Evolutionary conservation across 2,888 invertebrate genomes (phyloP).

Genomic region (Tachina fera): DNA sequence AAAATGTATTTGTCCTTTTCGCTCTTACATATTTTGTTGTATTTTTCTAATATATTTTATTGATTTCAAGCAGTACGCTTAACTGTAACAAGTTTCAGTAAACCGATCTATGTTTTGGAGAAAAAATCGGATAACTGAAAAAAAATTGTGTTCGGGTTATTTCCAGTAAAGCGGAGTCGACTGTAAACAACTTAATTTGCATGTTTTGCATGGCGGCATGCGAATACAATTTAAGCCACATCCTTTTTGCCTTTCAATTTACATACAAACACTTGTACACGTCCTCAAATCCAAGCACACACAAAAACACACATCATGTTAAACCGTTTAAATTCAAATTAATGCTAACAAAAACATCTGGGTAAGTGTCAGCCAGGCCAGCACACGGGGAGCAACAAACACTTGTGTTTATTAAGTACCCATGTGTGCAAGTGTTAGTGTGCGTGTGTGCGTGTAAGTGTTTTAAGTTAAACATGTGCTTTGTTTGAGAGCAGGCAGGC

Average conservation of each 20-base stretch:
- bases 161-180: too few species aligned
- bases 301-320: background rate
- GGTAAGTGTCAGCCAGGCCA: conserved; percentile 28
- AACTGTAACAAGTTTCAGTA: too few species aligned
- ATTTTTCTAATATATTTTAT: too few species aligned
- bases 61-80: too few species aligned
- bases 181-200: conserved; percentile 40
- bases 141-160: too few species aligned
- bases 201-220: conserved; percentile 20
- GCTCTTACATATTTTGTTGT: too few species aligned
- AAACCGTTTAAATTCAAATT: conserved; percentile 61
- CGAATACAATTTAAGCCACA: conserved; percentile 40
- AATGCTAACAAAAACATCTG: conserved; percentile 50
- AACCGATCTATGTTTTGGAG: too few species aligned
- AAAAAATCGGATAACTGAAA: too few species aligned
- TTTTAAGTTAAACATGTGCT: conserved; percentile 47
- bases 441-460: background rate
- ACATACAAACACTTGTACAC: conserved; percentile 46
- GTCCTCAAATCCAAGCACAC: conserved; percentile 18
- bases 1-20: too few species aligned
- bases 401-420: conserved; percentile 35
- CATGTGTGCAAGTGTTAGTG: background rate
- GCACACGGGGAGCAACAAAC: conserved; percentile 19
- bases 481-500: conserved; percentile 27
- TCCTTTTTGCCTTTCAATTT: conserved; percentile 58